Percentiles rank a stretch among this genome's conserved stretches.
Conservation (phyloP, 1,140 invertebrate genomes). For the Drosophila gunungcola region DNA sequence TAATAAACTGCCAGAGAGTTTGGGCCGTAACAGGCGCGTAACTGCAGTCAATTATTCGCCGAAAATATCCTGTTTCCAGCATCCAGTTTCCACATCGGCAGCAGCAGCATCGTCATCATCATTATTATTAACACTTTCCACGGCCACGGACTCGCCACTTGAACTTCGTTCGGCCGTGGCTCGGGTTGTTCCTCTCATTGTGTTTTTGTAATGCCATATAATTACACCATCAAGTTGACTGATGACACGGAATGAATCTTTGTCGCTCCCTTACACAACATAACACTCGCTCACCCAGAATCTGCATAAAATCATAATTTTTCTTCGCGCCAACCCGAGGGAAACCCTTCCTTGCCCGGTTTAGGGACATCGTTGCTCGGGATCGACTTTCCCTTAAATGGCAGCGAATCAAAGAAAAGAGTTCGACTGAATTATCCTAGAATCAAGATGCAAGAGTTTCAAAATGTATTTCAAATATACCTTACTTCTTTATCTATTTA, state of each 20-base stretch:
- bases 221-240: conserved; percentile 85
- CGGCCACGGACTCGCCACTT: conserved; percentile 49
- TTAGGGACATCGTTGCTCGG: conserved; percentile 12
- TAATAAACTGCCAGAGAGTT: conserved; percentile 65
- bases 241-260: conserved; percentile 84
- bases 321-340: conserved; percentile 47
- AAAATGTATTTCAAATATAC: neutral
- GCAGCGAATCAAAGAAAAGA: neutral
- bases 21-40: conserved; percentile 58
- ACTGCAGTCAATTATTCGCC: conserved; percentile 72
- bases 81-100: conserved; percentile 60
- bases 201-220: conserved; percentile 73
- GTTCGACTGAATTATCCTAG: neutral
- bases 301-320: conserved; percentile 81
- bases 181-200: conserved; percentile 40
- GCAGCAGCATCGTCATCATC: conserved; percentile 49
- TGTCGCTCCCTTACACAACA: conserved; percentile 73
- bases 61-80: conserved; percentile 68
- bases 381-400: conserved; percentile 2
- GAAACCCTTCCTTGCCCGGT: conserved; percentile 42
- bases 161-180: conserved; percentile 52
- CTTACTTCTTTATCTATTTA: neutral
- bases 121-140: conserved; percentile 78
- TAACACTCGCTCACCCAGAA: conserved; percentile 34
- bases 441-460: neutral